Evolutionary conservation across 1,140 invertebrate genomes (phyloP).

Genomic region (Drosophila lacertosa): DNA sequence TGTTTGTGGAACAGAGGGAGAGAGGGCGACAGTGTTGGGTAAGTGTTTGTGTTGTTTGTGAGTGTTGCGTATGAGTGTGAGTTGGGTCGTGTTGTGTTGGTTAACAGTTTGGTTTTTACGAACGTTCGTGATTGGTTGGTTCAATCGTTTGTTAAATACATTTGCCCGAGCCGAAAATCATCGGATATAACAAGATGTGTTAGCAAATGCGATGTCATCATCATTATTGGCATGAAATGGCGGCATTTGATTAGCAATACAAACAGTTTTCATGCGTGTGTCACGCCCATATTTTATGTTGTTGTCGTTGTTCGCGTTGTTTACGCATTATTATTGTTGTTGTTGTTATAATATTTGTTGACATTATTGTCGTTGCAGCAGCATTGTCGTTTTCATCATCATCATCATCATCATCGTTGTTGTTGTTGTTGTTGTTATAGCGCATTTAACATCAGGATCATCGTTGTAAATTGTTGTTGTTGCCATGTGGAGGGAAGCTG

Average conservation of each 20-base stretch:
- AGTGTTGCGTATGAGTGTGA: slow-evolving; percentile 26
- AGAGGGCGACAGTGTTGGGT: background rate
- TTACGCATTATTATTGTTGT: slow-evolving; percentile 19
- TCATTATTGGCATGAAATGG: slow-evolving; percentile 74
- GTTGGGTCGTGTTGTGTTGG: slow-evolving; percentile 15
- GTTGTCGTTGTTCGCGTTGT: slow-evolving; percentile 41
- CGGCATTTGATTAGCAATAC: slow-evolving; percentile 46
- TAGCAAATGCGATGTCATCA: slow-evolving; percentile 84
- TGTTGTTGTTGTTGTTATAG: slow-evolving; percentile 28
- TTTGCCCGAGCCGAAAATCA: slow-evolving; percentile 83
- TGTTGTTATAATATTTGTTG: slow-evolving; percentile 20
- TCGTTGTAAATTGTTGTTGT: slow-evolving; percentile 17
- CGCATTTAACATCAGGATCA: slow-evolving; percentile 13
- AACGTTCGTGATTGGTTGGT: slow-evolving; percentile 47
- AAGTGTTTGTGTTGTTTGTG: slow-evolving; percentile 8
- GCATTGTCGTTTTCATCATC: too few relatives aligned
- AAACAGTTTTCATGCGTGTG: slow-evolving; percentile 42
- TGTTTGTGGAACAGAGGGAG: slow-evolving; percentile 2
- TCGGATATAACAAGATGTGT: slow-evolving; percentile 83
- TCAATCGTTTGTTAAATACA: slow-evolving; percentile 81
- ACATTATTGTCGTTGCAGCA: slow-evolving; percentile 31
- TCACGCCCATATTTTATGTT: slow-evolving; percentile 51
- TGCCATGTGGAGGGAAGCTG: slow-evolving; percentile 79
- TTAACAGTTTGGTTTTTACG: slow-evolving; percentile 48
- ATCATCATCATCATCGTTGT: too few relatives aligned